Conservation (phyloP, 2,888 invertebrate genomes). For the Abscondita cerata region DNA sequence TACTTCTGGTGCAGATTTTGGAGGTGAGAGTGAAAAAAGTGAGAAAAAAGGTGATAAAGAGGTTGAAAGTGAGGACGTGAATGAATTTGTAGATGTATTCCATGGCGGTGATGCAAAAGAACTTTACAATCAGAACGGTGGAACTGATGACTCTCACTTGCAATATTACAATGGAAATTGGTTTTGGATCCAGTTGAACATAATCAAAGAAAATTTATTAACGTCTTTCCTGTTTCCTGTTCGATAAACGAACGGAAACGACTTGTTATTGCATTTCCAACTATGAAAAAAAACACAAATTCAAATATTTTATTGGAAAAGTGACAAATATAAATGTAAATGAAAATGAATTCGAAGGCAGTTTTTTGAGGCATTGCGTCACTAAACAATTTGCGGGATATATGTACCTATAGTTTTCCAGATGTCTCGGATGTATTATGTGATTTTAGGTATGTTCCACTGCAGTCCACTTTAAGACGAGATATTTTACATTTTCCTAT, state of each 20-base stretch:
- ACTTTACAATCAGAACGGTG: no score
- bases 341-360: neutral
- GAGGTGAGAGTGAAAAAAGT: neutral
- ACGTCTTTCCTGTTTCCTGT: neutral
- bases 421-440: neutral
- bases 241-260: neutral
- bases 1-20: neutral
- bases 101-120: no score
- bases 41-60: neutral
- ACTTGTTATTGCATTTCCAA: neutral
- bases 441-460: neutral
- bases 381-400: neutral
- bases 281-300: neutral
- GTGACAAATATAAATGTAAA: no score
- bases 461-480: no score
- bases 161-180: no score
- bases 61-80: neutral
- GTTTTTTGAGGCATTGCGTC: neutral
- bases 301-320: neutral
- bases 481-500: no score
- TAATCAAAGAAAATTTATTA: neutral
- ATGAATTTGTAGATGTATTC: no score
- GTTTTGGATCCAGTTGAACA: neutral
- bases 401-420: conserved; percentile 7
- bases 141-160: no score